Evolutionary conservation across 2,888 invertebrate genomes (phyloP).

Genomic region (Mallateleia sp.): DNA sequence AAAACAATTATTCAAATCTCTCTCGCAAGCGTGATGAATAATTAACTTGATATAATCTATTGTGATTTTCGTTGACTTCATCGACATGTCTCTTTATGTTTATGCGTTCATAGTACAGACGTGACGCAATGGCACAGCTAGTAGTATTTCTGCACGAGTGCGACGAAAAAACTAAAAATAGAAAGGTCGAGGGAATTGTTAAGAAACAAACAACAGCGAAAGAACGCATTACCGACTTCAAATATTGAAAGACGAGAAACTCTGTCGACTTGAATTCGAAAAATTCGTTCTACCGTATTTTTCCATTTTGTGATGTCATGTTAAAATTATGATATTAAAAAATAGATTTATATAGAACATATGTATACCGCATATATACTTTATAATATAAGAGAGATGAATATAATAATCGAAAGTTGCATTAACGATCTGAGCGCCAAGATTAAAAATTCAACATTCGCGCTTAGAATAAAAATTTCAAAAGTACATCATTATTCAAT

Average conservation of each 20-base stretch:
- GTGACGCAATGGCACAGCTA: background rate
- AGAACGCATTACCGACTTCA: conserved; percentile 9
- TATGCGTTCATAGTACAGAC: background rate
- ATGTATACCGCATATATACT: too few relatives aligned
- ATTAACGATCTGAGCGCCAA: too few relatives aligned
- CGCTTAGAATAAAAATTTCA: too few relatives aligned
- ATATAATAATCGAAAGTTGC: too few relatives aligned
- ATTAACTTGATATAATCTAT: background rate
- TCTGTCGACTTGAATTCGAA: background rate
- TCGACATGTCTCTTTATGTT: too few relatives aligned
- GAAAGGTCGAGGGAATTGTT: background rate
- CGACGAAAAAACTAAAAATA: background rate
- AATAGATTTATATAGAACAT: too few relatives aligned
- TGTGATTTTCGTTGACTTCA: background rate
- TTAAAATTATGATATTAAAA: too few relatives aligned
- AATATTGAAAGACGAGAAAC: conserved; percentile 3
- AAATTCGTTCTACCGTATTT: conserved; percentile 9
- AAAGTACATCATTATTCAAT: too few relatives aligned
- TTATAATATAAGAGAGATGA: too few relatives aligned
- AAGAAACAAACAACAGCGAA: conserved; percentile 1
- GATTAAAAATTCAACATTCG: too few relatives aligned
- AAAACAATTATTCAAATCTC: background rate
- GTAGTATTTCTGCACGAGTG: background rate
- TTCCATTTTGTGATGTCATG: too few relatives aligned
- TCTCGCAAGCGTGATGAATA: background rate